Base-by-base conservation (phyloP, 2,888 invertebrate genomes). In the Neoascia interrupta region DNA sequence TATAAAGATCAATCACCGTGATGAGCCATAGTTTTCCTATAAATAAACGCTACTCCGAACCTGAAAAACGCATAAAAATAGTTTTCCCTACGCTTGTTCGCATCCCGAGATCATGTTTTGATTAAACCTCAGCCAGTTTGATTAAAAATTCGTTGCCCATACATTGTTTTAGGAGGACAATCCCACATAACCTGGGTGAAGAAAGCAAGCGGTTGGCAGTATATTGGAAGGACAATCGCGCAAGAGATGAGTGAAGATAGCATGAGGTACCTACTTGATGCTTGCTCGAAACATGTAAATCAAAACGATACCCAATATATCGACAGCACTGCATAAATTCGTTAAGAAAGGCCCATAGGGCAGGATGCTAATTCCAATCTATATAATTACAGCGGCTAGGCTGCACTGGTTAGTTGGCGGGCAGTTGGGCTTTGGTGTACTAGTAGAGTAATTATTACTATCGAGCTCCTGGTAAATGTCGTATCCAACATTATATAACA, bases 1-100 rank as follows among this genome's bases (percentile, higher is more conserved):
- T 72, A 79, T 72, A 79, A 73, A 72, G 76, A 66, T 79, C 76
- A 79, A 79, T 79, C 76, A 79, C 66, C 54, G 31, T 72, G 76
- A 79, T 72, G 72, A 72, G 60, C 72, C 66, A 72, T 79, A 64
- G 72, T 72, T 79, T 79, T 66, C 60, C 66, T 79, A 79, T 79
- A 79, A 79, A 79, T 79, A 79, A 72, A 79, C 60, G 58, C 16
- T 37, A 58, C 26, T 5, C 21, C n/a, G 37, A 19, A 28, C 26
- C 19, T 21, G 23, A 11, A 37, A 53, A 49, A n/a, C 26, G 16
- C 64, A 60, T 54, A 58, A 70, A 76, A 75, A 69, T 69, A 69
- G 43, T 63, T 23, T 11, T 4, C 31, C 8, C 3, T 31, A 3
- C 8, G n/a, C n/a, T n/a, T n/a, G n/a, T n/a, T n/a, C n/a, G n/a